Conservation (phyloP, 2,797 vertebrate genomes). For the Aphelocoma californica region DNA sequence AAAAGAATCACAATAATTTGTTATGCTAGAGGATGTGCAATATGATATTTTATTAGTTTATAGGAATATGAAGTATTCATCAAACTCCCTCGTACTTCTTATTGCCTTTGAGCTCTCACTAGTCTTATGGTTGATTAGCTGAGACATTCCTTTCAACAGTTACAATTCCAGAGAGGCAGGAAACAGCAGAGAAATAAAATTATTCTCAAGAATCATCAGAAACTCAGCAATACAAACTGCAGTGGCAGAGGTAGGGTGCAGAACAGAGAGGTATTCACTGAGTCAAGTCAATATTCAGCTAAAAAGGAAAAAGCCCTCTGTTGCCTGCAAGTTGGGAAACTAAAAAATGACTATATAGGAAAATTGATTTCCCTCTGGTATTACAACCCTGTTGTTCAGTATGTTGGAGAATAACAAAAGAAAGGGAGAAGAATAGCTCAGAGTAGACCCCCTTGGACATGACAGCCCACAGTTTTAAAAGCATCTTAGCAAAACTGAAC, state of each 20-base stretch:
- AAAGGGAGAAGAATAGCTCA: background rate
- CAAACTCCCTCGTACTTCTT: background rate
- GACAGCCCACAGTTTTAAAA: background rate
- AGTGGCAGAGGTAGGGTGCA: background rate
- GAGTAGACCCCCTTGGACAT: background rate
- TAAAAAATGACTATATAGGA: background rate
- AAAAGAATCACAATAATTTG: background rate
- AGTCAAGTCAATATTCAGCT: background rate
- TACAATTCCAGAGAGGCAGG: background rate
- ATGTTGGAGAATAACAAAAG: background rate
- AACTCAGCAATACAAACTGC: background rate
- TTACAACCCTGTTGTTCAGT: background rate
- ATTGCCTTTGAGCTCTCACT: background rate
- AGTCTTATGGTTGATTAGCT: background rate
- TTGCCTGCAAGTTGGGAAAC: background rate
- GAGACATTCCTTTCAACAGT: background rate
- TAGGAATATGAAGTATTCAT: background rate
- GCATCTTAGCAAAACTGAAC: background rate
- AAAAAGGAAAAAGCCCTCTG: background rate
- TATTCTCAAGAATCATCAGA: background rate
- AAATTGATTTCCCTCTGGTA: background rate
- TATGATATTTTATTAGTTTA: background rate
- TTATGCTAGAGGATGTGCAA: background rate
- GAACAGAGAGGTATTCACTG: background rate
- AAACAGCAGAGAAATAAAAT: background rate